Conservation (phyloP, 2,797 vertebrate species). For the Microctenopoma stevenorrisi region DNA sequence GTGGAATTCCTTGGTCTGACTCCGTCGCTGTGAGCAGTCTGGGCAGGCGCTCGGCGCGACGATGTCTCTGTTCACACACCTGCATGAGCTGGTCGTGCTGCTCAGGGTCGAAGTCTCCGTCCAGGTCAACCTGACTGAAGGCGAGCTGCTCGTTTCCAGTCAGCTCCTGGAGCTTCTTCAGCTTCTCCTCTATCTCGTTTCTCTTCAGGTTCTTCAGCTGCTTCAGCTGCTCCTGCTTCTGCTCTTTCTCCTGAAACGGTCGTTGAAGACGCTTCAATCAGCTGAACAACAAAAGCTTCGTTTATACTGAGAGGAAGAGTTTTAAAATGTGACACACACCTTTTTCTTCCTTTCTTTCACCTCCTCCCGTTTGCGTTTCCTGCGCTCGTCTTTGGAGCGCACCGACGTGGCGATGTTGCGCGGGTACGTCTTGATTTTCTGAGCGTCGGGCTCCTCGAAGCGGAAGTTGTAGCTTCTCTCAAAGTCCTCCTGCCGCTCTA, state of each 20-base stretch:
- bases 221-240: slow-evolving; percentile 90
- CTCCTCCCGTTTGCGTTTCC: slow-evolving; percentile 88
- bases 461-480: slow-evolving; percentile 94
- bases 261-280: neutral
- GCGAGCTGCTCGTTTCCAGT: slow-evolving; percentile 85
- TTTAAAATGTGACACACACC: slow-evolving; percentile 61
- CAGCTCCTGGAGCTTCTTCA: slow-evolving; percentile 86
- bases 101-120: slow-evolving; percentile 88
- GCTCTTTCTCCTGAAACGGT: slow-evolving; percentile 85
- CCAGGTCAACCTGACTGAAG: slow-evolving; percentile 83
- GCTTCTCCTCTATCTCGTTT: slow-evolving; percentile 87
- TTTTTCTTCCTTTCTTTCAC: slow-evolving; percentile 87
- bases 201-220: slow-evolving; percentile 94
- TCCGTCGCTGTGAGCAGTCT: too few relatives aligned
- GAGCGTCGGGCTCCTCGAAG: slow-evolving; percentile 89
- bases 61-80: slow-evolving; percentile 63
- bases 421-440: slow-evolving; percentile 88
- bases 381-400: slow-evolving; percentile 88
- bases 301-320: too few relatives aligned
- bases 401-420: slow-evolving; percentile 89
- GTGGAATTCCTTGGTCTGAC: too few relatives aligned
- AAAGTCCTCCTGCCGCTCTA: slow-evolving; percentile 89
- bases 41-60: too few relatives aligned
- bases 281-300: neutral
- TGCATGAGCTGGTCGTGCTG: slow-evolving; percentile 91